Conservation (phyloP, 2,888 invertebrate genomes). For the Gastrophysa polygoni region DNA sequence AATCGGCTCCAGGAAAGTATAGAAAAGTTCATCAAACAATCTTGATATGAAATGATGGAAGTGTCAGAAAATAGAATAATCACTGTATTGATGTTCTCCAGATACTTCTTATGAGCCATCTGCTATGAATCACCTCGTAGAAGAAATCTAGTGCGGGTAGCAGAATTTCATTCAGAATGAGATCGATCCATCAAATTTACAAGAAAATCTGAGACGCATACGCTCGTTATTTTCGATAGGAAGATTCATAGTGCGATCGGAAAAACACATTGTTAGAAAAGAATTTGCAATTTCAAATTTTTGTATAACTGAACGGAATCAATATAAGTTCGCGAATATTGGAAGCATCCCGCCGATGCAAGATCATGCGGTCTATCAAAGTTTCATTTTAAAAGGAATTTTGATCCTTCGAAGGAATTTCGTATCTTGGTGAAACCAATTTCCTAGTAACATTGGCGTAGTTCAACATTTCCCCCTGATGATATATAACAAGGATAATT, state of each 20-base stretch:
- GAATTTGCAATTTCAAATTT: conserved; percentile 32
- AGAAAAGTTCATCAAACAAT: no score
- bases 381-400: conserved; percentile 52
- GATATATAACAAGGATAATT: no score
- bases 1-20: no score
- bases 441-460: conserved; percentile 20
- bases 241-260: not conserved
- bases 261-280: conserved; percentile 26
- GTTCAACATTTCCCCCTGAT: not conserved
- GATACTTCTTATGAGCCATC: no score
- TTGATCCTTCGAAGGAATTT: conserved; percentile 47
- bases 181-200: no score
- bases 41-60: no score
- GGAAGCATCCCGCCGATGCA: conserved; percentile 46
- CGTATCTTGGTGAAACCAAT: conserved; percentile 45
- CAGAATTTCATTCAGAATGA: no score
- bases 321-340: conserved; percentile 39
- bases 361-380: conserved; percentile 52
- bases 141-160: no score
- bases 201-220: no score
- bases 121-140: no score
- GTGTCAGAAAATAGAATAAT: no score
- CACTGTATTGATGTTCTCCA: no score
- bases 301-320: conserved; percentile 32
- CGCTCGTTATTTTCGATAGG: not conserved